Percentiles rank a stretch among this genome's conserved stretches.
phyloP scores from a whole-genome alignment of 2,888 invertebrate genomes.

The Chirona hameri region DNA sequence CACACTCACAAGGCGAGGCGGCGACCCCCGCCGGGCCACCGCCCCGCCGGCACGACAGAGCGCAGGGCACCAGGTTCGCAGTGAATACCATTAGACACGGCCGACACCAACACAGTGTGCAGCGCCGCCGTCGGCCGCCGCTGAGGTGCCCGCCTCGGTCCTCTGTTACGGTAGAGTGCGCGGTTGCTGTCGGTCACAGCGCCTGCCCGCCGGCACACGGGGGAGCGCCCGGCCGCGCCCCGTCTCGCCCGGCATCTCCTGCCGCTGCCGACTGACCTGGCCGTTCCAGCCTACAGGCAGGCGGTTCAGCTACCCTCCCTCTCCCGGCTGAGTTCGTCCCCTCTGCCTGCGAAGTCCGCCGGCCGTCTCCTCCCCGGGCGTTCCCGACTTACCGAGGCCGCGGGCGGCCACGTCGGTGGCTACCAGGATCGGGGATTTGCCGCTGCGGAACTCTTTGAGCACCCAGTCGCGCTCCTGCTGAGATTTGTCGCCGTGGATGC shows the following conservation, averaged over 20 bases:
- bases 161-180: not conserved
- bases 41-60: not conserved
- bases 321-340: no score
- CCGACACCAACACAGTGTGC: no score
- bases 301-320: no score
- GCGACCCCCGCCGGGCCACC: not conserved
- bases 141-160: slow-evolving; percentile 26
- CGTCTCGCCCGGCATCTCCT: no score
- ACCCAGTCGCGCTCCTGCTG: slow-evolving; percentile 93
- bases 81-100: not conserved
- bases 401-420: slow-evolving; percentile 94
- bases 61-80: not conserved
- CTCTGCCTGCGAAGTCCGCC: no score
- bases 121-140: slow-evolving; percentile 13
- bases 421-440: slow-evolving; percentile 81
- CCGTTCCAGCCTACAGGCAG: not conserved
- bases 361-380: not conserved
- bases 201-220: not conserved
- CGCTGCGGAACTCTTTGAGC: slow-evolving; percentile 77
- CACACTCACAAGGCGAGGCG: no score
- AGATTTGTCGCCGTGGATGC: slow-evolving; percentile 95
- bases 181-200: not conserved
- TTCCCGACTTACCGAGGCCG: slow-evolving; percentile 72
- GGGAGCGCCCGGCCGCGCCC: no score
- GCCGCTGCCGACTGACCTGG: no score